These are phyloP conservation scores for Leptogaster cylindrica DNA, from an alignment of 2,888 invertebrate species.

Conservation along the genomic window DNA sequence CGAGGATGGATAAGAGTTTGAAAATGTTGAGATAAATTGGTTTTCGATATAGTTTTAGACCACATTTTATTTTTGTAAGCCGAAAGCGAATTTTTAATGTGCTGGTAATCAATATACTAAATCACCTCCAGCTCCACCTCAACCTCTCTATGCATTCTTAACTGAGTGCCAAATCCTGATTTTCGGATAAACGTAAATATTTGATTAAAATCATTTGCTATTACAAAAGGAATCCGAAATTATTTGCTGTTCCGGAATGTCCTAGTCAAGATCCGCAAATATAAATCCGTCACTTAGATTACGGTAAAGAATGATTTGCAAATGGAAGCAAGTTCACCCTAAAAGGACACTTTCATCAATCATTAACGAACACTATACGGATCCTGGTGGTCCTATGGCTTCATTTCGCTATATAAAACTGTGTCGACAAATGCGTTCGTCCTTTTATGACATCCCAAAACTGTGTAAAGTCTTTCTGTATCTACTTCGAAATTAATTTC, in stretches of 20 bases:
- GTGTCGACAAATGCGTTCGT: conserved; percentile 1
- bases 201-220: background rate
- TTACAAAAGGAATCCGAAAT: conserved; percentile 26
- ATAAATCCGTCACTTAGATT: conserved; percentile 14
- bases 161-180: too few relatives aligned
- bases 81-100: too few relatives aligned
- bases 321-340: conserved; percentile 11
- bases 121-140: too few relatives aligned
- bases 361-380: conserved; percentile 26
- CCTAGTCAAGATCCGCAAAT: background rate
- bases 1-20: background rate
- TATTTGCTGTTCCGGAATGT: background rate
- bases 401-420: background rate
- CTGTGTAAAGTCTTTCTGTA: conserved; percentile 15
- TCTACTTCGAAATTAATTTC: conserved; percentile 34
- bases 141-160: too few relatives aligned
- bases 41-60: too few relatives aligned
- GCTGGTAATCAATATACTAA: too few relatives aligned
- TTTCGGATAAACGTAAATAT: conserved; percentile 4
- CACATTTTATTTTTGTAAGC: too few relatives aligned
- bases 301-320: conserved; percentile 13
- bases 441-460: conserved; percentile 20
- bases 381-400: background rate
- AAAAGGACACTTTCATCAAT: conserved; percentile 29
- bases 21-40: conserved; percentile 12